A percentile compares a stretch with the other conserved stretches of the same genome.
Conservation (phyloP, 2,888 invertebrate species). For the Zele albiditarsus region DNA sequence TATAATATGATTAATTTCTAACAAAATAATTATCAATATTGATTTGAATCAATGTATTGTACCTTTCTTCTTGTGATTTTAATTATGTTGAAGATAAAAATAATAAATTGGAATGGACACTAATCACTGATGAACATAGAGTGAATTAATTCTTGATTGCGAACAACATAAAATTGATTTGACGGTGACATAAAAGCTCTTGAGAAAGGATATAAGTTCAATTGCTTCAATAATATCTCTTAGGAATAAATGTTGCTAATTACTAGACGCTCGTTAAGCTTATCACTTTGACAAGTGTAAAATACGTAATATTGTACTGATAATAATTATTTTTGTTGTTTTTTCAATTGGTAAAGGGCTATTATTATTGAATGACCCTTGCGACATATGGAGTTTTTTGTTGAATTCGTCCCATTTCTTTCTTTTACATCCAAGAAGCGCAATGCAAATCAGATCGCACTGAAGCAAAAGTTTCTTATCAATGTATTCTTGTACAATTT, state of each 20-base stretch:
- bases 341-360: conserved; percentile 14
- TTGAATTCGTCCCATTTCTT: neutral
- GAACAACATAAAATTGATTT: neutral
- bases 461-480: neutral
- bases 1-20: neutral
- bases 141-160: neutral
- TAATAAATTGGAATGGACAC: too few relatives aligned
- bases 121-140: neutral
- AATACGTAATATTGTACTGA: conserved; percentile 39
- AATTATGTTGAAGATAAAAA: too few relatives aligned
- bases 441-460: conserved; percentile 36
- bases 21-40: neutral
- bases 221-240: conserved; percentile 39
- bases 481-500: too few relatives aligned
- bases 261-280: conserved; percentile 29
- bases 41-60: neutral
- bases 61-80: too few relatives aligned
- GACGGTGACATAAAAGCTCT: conserved; percentile 19
- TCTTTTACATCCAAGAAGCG: conserved; percentile 6
- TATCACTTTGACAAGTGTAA: conserved; percentile 34
- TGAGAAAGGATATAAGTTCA: conserved; percentile 36
- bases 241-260: conserved; percentile 38
- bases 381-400: conserved; percentile 16
- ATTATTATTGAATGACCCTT: conserved; percentile 7
- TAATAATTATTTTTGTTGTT: conserved; percentile 30